Percentiles rank a stretch among this genome's conserved stretches.
Conservation (phyloP, 2,888 invertebrate species). For the Clepsis dumicolana region DNA sequence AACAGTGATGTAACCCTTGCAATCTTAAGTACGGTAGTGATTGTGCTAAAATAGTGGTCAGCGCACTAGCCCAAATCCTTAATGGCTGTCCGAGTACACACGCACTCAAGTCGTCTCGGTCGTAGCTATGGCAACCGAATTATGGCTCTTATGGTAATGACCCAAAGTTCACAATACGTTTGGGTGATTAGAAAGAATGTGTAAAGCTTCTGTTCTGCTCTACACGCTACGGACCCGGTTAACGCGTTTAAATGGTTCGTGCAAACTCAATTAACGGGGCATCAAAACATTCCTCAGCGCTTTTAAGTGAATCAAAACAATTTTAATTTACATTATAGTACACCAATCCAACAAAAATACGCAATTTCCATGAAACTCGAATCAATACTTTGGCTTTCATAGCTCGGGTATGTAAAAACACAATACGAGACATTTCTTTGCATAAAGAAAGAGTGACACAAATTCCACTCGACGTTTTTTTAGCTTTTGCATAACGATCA, state of each 20-base stretch:
- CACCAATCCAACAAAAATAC: neutral
- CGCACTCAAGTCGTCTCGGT: neutral
- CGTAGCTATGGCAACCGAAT: neutral
- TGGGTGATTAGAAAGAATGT: slow-evolving; percentile 27
- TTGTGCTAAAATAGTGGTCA: slow-evolving; percentile 35
- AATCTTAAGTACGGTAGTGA: slow-evolving; percentile 9
- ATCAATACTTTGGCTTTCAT: slow-evolving; percentile 5
- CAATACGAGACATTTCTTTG: slow-evolving; percentile 11
- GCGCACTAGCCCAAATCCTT: slow-evolving; percentile 10
- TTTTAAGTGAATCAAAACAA: slow-evolving; percentile 19
- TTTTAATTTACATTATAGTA: neutral
- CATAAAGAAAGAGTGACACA: slow-evolving; percentile 4
- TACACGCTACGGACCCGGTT: slow-evolving; percentile 8
- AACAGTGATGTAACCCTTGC: slow-evolving; percentile 35
- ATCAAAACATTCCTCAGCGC: slow-evolving; percentile 27
- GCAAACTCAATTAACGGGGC: slow-evolving; percentile 34
- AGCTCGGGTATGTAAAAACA: neutral
- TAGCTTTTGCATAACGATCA: slow-evolving; percentile 16
- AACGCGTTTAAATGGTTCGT: slow-evolving; percentile 30
- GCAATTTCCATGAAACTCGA: neutral
- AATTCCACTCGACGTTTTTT: slow-evolving; percentile 8
- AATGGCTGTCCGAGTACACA: slow-evolving; percentile 1
- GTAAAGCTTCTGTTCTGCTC: slow-evolving; percentile 32
- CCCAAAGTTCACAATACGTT: slow-evolving; percentile 8
- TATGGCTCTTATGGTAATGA: neutral